Percentiles rank a stretch among this genome's conserved stretches.
Evolutionary conservation across 1,140 invertebrate genomes (phyloP).

Genomic region (Agrilus planipennis): DNA sequence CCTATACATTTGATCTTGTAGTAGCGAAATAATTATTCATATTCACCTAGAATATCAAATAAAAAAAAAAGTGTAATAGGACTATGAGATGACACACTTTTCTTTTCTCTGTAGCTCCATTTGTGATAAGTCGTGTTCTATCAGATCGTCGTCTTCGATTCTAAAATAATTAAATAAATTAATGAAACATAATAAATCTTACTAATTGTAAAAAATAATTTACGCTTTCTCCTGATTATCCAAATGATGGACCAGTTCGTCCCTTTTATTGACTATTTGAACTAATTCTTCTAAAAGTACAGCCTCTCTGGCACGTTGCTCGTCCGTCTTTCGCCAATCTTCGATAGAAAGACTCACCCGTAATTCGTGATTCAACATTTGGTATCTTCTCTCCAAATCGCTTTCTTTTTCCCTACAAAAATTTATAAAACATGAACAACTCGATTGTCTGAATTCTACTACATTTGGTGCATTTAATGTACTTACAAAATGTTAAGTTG

Average conservation of each 20-base stretch:
- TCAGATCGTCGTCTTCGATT: conserved; percentile 89
- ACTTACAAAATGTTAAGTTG: conserved; percentile 86
- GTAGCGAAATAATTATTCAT: too few relatives aligned
- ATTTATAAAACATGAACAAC: neutral
- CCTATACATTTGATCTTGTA: too few relatives aligned
- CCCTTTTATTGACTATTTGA: conserved; percentile 88
- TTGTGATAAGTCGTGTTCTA: conserved; percentile 73
- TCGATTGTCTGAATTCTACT: neutral
- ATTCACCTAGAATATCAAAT: too few relatives aligned
- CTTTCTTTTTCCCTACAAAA: conserved; percentile 81
- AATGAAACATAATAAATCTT: too few relatives aligned
- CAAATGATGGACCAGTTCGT: conserved; percentile 89
- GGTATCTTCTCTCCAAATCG: conserved; percentile 78
- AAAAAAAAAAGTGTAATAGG: too few relatives aligned
- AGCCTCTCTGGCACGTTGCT: conserved; percentile 75
- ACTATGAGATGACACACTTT: conserved; percentile 72
- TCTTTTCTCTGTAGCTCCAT: conserved; percentile 74
- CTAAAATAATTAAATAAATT: conserved; percentile 46
- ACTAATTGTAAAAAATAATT: conserved; percentile 35
- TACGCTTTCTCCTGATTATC: conserved; percentile 92
- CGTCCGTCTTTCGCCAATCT: conserved; percentile 88
- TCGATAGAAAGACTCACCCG: conserved; percentile 79
- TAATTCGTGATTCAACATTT: conserved; percentile 78
- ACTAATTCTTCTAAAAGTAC: conserved; percentile 79
- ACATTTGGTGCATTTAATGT: conserved; percentile 6